A percentile compares a stretch with the other conserved stretches of the same genome.
phyloP scores from a whole-genome alignment of 2,113 vertebrate species.

The Typhlomys cinereus region DNA sequence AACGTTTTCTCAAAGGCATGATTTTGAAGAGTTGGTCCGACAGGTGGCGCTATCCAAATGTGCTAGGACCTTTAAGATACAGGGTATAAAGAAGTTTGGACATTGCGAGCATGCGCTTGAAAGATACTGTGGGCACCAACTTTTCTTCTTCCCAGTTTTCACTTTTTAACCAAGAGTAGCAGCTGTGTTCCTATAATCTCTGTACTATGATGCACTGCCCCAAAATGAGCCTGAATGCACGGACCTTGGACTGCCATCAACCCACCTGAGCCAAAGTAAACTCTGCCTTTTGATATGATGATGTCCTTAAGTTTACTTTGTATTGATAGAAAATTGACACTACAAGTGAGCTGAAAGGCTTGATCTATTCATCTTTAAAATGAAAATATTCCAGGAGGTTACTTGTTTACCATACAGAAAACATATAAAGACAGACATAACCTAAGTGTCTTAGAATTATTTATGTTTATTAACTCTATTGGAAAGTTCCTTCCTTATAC shows the following conservation, averaged over 20 bases:
- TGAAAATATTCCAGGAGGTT: neutral
- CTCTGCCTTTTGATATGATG: neutral
- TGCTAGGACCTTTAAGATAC: neutral
- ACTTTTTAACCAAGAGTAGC: neutral
- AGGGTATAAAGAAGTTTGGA: neutral
- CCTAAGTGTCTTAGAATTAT: neutral
- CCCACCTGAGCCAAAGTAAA: neutral
- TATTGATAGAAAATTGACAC: neutral
- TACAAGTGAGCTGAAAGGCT: neutral
- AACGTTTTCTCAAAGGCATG: neutral
- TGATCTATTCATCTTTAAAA: neutral
- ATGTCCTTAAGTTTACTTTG: neutral
- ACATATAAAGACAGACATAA: neutral
- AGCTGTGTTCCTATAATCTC: too few relatives aligned
- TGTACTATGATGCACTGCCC: rapidly evolving
- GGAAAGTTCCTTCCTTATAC: neutral
- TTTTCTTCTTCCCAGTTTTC: neutral
- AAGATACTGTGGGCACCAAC: rapidly evolving
- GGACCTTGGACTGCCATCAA: too few relatives aligned
- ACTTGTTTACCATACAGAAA: neutral
- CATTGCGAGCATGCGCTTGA: too few relatives aligned
- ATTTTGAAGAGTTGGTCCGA: neutral
- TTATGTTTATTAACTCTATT: neutral
- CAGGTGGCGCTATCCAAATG: neutral
- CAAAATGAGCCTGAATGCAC: too few relatives aligned